phyloP scores from a whole-genome alignment of 2,113 vertebrate species.

The Ophthalmolycus amberensis region DNA sequence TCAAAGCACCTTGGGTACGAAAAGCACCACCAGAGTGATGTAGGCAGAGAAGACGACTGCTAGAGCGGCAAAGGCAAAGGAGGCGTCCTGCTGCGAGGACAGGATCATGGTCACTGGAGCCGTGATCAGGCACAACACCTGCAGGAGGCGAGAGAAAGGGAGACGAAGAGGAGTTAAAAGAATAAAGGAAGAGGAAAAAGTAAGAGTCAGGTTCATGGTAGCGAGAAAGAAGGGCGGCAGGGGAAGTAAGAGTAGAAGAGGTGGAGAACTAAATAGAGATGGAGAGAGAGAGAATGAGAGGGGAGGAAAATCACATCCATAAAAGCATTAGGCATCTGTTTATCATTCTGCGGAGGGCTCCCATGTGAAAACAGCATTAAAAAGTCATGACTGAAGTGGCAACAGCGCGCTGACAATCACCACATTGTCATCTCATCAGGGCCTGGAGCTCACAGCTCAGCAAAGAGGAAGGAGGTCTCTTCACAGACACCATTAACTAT shows the following conservation, averaged over 20 bases:
- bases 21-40: constrained; percentile 95
- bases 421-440: constrained; percentile 57
- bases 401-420: constrained; percentile 55
- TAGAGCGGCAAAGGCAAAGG: constrained; percentile 93
- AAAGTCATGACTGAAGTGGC: constrained; percentile 69
- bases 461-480: constrained; percentile 57
- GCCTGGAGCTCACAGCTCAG: constrained; percentile 49
- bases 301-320: constrained; percentile 53
- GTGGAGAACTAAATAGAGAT: constrained; percentile 5
- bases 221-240: constrained; percentile 29
- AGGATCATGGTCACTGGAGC: constrained; percentile 97
- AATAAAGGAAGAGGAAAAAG: constrained; percentile 6
- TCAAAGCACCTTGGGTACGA: constrained; percentile 91
- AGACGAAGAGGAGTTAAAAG: neutral
- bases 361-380: constrained; percentile 71
- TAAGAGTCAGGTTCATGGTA: constrained; percentile 10
- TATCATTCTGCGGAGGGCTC: constrained; percentile 61
- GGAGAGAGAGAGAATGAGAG: constrained; percentile 12
- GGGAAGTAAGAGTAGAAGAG: neutral
- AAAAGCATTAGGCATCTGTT: constrained; percentile 68
- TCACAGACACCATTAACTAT: constrained; percentile 67
- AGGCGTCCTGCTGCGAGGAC: constrained; percentile 94
- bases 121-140: constrained; percentile 96
- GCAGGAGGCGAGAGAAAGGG: constrained; percentile 24
- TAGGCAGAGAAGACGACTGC: constrained; percentile 96